Base-by-base conservation (phyloP, 2,888 invertebrate genomes). In the Bimastos eiseni region DNA sequence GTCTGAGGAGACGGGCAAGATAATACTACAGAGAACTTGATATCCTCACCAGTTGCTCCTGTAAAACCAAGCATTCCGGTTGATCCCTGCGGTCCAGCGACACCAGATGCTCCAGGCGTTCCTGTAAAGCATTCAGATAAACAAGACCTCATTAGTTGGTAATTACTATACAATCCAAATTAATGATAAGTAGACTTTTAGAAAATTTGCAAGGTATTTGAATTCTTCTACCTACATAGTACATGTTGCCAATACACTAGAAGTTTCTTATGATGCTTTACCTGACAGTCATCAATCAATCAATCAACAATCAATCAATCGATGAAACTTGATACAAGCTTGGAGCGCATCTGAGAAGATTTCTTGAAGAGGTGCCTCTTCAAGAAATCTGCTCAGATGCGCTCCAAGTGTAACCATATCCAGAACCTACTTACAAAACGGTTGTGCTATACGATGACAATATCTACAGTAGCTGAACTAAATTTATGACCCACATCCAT, bases 111-210 rank as follows among this genome's bases (percentile, higher is more conserved):
- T 86, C 86, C 86, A 34, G 19, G 0, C 11, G 8, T 8, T 36
- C 86, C 86, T 70, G n/a, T 70, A 70, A 70, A 70, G n/a, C 30
- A 70, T 49, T 49, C 49, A 70, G 70, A 70, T n/a, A 70, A 70
- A 70, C n/a, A 4, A 8, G 70, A 49, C 24, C 2, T n/a, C 2
- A 70, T 70, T 70, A n/a, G n/a, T 6, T 11, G 21, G n/a, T 70
- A 30, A 13, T 5, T 70, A 70, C 70, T n/a, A n/a, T n/a, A n/a
- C 70, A 49, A 49, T 49, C 21, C 19, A 49, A 21, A 19, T 49
- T 24, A 70, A 30, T 70, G 70, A 11, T n/a, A 11, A 70, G 30
- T n/a, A 70, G 30, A n/a, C 11, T 11, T 70, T 70, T n/a, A 8
- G 24, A 55, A 49, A 70, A 70, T 70, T 8, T 15, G 6, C 13